Evolutionary conservation across 2,113 vertebrate species (phyloP).

Genomic region (Stegostoma tigrinum): DNA sequence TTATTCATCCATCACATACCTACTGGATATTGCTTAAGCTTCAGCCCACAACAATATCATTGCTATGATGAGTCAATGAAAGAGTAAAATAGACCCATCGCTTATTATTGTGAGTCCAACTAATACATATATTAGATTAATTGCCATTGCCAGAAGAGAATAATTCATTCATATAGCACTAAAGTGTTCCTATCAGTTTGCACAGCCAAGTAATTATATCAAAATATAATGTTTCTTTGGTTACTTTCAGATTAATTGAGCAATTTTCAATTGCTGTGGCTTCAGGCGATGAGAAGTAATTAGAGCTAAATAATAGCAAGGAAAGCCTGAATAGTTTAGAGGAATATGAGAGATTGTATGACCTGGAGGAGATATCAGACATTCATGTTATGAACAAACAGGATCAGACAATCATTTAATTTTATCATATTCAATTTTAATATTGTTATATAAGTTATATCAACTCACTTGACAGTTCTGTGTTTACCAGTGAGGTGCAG

Average conservation of each 20-base stretch:
- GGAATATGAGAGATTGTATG: background rate
- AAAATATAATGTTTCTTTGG: slow-evolving; percentile 16
- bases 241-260: slow-evolving; percentile 23
- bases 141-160: background rate
- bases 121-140: slow-evolving; percentile 2
- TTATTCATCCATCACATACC: slow-evolving; percentile 27
- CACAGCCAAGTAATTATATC: background rate
- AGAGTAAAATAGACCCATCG: background rate
- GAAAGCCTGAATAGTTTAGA: background rate
- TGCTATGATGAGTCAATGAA: background rate
- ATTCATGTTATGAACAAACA: background rate
- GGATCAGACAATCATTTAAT: background rate
- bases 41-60: background rate
- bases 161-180: background rate
- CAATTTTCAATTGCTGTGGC: background rate
- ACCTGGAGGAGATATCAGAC: background rate
- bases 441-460: background rate
- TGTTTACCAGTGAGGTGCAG: background rate
- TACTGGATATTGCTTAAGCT: slow-evolving; percentile 15
- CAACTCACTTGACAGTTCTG: background rate
- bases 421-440: background rate
- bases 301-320: background rate
- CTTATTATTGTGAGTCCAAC: background rate
- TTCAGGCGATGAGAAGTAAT: slow-evolving; percentile 2
- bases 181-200: background rate